Percentiles rank a stretch among this genome's conserved stretches.
These are phyloP conservation scores for Epinotia nisella DNA, from an alignment of 2,888 invertebrate species.

Conservation along the genomic window DNA sequence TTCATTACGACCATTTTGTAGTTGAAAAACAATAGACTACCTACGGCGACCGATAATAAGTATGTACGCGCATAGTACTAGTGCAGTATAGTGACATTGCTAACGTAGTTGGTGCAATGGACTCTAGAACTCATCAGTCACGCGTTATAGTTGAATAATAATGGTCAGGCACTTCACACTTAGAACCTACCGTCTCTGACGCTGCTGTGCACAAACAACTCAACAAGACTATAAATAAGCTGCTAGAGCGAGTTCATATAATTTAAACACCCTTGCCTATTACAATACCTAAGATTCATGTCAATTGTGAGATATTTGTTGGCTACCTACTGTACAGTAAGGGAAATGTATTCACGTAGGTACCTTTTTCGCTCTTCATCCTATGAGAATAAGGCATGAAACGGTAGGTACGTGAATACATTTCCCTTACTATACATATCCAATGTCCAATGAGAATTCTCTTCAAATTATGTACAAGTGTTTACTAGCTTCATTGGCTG, in stretches of 20 bases:
- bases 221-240: too few relatives aligned
- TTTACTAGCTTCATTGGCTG: constrained; percentile 12
- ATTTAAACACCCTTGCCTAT: too few relatives aligned
- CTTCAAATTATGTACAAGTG: background rate
- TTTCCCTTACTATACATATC: background rate
- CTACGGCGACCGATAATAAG: constrained; percentile 60
- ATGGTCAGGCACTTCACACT: background rate
- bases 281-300: too few relatives aligned
- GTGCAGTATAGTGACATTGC: background rate
- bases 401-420: too few relatives aligned
- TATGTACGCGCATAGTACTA: background rate
- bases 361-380: too few relatives aligned
- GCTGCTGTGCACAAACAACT: background rate
- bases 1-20: constrained; percentile 58
- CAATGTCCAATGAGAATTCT: background rate
- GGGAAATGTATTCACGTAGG: too few relatives aligned
- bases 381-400: too few relatives aligned
- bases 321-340: too few relatives aligned
- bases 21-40: constrained; percentile 66
- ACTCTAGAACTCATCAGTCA: background rate
- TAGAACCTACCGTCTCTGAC: background rate
- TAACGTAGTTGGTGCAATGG: background rate
- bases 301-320: too few relatives aligned
- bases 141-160: background rate
- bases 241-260: too few relatives aligned